Evolutionary conservation across 2,888 invertebrate species (phyloP).

Genomic region (Dryococelus australis): DNA sequence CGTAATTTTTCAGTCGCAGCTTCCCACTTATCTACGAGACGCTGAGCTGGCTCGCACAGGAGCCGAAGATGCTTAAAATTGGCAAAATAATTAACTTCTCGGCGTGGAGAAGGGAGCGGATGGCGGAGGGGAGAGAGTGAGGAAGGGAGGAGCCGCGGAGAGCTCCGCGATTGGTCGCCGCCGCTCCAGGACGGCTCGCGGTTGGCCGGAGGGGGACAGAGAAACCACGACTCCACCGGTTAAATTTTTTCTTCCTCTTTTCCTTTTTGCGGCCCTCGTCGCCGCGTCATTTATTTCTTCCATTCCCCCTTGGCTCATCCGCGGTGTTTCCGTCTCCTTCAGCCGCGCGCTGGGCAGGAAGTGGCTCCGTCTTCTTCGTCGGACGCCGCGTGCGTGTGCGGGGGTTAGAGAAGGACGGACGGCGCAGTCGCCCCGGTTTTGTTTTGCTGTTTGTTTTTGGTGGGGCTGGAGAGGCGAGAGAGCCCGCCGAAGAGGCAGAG

Average conservation of each 20-base stretch:
- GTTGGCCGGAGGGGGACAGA: not conserved
- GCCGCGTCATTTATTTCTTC: not conserved
- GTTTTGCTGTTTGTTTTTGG: not conserved
- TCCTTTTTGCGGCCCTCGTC: not conserved
- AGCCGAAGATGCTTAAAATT: not conserved
- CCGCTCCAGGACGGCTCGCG: not conserved
- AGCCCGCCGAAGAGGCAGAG: not conserved
- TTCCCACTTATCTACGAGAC: no score
- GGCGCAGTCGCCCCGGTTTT: not conserved
- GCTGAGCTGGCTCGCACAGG: no score
- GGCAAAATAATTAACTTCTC: not conserved
- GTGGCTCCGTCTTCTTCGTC: not conserved
- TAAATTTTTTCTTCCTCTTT: not conserved
- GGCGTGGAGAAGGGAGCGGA: not conserved
- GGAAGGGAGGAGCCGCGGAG: not conserved
- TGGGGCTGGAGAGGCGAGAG: not conserved
- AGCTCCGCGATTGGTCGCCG: not conserved
- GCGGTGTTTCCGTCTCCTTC: not conserved
- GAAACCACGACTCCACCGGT: not conserved
- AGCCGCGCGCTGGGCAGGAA: no score
- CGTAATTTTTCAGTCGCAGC: no score
- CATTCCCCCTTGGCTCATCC: slow-evolving; percentile 13
- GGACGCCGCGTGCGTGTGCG: slow-evolving; percentile 1
- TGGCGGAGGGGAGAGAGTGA: not conserved
- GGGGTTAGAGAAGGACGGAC: not conserved